A percentile compares a stretch with the other conserved stretches of the same genome.
Conservation (phyloP, 2,888 invertebrate species). For the Germaria angustata region DNA sequence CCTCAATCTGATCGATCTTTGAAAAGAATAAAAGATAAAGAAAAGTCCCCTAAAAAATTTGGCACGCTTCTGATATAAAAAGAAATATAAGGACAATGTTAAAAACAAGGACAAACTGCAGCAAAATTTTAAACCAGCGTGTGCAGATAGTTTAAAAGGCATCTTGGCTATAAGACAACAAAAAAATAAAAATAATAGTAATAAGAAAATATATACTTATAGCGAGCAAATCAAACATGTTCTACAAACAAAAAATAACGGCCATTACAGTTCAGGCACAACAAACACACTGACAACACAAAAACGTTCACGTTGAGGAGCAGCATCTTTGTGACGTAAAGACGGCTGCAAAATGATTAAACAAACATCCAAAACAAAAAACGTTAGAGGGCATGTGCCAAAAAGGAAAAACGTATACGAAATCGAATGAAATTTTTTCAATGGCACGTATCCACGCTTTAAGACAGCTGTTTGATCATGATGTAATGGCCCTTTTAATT, state of each 20-base stretch:
- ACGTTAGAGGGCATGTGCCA: constrained; percentile 52
- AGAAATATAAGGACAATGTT: not conserved
- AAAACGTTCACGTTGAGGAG: not conserved
- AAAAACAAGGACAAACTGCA: constrained; percentile 8
- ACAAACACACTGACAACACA: not conserved
- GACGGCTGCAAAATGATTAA: constrained; percentile 53
- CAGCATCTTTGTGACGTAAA: constrained; percentile 1
- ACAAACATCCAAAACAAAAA: constrained; percentile 16
- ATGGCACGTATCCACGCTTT: constrained; percentile 54
- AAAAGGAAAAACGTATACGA: constrained; percentile 26
- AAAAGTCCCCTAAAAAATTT: constrained; percentile 23
- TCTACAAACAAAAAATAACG: constrained; percentile 55
- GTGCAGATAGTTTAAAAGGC: constrained; percentile 44
- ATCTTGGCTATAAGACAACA: not conserved
- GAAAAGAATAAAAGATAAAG: constrained; percentile 21
- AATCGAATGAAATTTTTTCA: constrained; percentile 19
- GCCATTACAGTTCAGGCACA: constrained; percentile 45
- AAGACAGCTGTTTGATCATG: constrained; percentile 56
- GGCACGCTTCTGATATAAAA: constrained; percentile 60
- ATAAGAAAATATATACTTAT: not conserved
- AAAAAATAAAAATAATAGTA: not conserved
- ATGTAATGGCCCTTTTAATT: constrained; percentile 39
- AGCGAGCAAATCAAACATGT: constrained; percentile 1
- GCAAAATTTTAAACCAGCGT: constrained; percentile 25
- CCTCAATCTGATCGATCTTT: not conserved